Evolutionary conservation across 2,113 vertebrate genomes (phyloP), one percentile per base, ranked within the genome.

Genomic region (Lepisosteus oculatus): DNA sequence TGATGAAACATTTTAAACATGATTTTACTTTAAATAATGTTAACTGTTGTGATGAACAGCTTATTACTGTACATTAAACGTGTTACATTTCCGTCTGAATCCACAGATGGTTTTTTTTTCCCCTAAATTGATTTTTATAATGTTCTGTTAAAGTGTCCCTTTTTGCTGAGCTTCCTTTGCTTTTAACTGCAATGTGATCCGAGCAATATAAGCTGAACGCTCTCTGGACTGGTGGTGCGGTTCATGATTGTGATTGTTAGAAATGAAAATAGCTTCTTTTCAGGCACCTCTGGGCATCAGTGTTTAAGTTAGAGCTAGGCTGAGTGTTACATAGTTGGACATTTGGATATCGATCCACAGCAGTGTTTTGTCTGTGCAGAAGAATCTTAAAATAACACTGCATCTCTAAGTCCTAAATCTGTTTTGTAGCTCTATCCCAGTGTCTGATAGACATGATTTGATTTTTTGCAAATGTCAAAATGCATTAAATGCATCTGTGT

Each of bases 141-240:
- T 66, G 71, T 55, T 73, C 8, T 47, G 76, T 72, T 71, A 72
- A 71, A 70, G 69, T 72, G 72, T 70, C 59, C 65, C 64, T 41
- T 47, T 55, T n/a, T 70, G 72, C 76, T 80, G 65, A 68, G 64
- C 71, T 61, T 17, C 17, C 55, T 13, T 55, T 65, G 77, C 73
- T 72, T 80, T 88, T 74, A 79, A 72, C 78, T 83, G 77, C 68
- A 78, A 85, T 70, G 67, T 72, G 81, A 86, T 81, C 78, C 68
- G 63, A 45, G 7, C 55, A 65, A 14, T 13, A 51, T 67, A 29
- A 44, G 57, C 65, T 62, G 57, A 73, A 65, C 15, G 56, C 72
- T 51, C 65, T 47, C 55, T 43, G 65, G 12, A 62, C 11, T 14
- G 47, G 47, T 6, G 9, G 9, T 51, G 47, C 9, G 2, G 0